These are phyloP conservation scores for Suricata suricatta DNA, from an alignment of 2,113 vertebrate genomes.

Conservation along the genomic window DNA sequence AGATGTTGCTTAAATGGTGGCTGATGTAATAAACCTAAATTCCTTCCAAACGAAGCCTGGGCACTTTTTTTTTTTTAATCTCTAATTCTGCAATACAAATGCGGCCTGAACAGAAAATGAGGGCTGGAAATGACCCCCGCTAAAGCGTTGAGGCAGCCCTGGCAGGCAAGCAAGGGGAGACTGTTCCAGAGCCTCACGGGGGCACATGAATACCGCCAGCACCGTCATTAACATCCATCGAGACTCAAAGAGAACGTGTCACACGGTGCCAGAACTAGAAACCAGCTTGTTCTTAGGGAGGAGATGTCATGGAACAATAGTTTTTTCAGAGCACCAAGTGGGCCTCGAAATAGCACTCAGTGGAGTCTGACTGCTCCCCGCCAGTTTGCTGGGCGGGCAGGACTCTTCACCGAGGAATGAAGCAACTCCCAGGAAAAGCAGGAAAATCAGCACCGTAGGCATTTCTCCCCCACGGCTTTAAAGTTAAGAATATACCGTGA, in stretches of 20 bases:
- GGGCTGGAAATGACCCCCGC: conserved; percentile 43
- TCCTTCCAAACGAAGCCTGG: not conserved
- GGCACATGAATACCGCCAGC: not conserved
- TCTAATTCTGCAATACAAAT: conserved; percentile 27
- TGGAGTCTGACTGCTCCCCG: not conserved
- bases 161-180: not conserved
- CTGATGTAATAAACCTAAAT: not conserved
- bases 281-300: not conserved
- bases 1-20: conserved; percentile 29
- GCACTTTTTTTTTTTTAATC: not conserved
- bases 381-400: not conserved
- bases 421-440: conserved; percentile 47
- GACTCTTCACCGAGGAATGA: conserved; percentile 11
- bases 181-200: not conserved
- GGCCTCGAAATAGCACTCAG: conserved; percentile 35
- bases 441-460: conserved; percentile 27
- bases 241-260: not conserved
- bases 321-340: not conserved
- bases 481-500: not conserved
- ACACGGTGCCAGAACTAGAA: not conserved
- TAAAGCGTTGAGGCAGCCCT: not conserved
- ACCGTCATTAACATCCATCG: not conserved
- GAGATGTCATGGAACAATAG: conserved; percentile 48
- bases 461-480: conserved; percentile 45
- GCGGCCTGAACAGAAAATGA: conserved; percentile 35